Base-by-base conservation (phyloP, 2,113 vertebrate species). In the Pseudopipra pipra region DNA sequence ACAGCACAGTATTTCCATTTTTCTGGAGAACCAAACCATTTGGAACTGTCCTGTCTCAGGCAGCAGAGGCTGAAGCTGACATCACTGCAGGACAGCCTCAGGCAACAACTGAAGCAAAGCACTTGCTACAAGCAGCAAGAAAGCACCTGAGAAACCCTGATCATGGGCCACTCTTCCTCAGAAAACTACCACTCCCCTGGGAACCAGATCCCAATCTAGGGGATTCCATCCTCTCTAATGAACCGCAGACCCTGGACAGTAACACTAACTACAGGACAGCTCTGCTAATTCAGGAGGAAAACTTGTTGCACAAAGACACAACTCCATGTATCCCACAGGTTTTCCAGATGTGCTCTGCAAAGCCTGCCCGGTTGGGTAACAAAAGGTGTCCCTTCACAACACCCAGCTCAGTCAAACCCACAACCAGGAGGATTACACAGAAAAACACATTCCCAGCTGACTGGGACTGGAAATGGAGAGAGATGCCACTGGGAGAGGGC, bases 241-340 rank as follows among this genome's bases (percentile, higher is more conserved):
- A 51, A 71, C 33, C 33, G 13, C 62, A 59, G 52, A 52, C 43
- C 39, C 35, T 5, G 12, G 22, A 41, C 19, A 78, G 8, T 12
- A 39, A 27, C 25, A 13, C 30, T 8, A 67, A 5, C 47, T 12
- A 6, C 0, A 11, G 33, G 51, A 54, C 3, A 47, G 39, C 28
- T 75, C 58, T 56, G 58, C n/a, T 78, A 51, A 72, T 28, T 41
- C 41, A 47, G 55, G 54, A 56, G 46, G 24, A 67, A 79, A 90
- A 59, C 5, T 4, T 5, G 6, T 1, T 25, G 33, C 56, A 18
- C 27, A 30, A 27, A 68, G 31, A 47, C 76, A 52, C n/a, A 25
- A 11, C 6, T 24, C 20, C 0, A 0, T 2, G 16, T 3, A 47
- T 27, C 37, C 9, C 59, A 7, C 0, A 0, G 76, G 20, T 41